Conservation (phyloP, 2,113 vertebrate genomes). For the Bufo bufo region DNA sequence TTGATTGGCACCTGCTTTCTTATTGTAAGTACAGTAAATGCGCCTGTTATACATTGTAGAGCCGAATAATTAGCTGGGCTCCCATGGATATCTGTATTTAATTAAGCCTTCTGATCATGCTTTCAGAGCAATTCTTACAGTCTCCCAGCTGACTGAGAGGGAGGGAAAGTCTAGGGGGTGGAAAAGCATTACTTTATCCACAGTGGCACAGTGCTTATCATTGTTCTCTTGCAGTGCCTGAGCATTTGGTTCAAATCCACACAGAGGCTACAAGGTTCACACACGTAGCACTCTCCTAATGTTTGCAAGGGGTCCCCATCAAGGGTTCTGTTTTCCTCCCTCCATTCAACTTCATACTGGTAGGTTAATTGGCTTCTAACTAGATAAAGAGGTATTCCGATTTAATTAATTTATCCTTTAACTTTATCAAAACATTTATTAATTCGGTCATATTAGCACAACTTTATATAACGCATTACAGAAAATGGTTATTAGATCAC, state of each 20-base stretch:
- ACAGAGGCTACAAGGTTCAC: too few relatives aligned
- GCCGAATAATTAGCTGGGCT: neutral
- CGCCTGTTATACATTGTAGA: neutral
- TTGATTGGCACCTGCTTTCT: constrained; percentile 96
- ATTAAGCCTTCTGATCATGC: constrained; percentile 21
- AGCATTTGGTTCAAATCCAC: neutral
- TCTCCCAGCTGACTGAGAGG: constrained; percentile 6
- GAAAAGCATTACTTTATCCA: constrained; percentile 16
- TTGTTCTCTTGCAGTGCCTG: neutral
- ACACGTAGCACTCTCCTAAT: too few relatives aligned
- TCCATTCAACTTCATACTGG: constrained; percentile 1
- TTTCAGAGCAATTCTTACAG: constrained; percentile 14
- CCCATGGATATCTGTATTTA: constrained; percentile 20
- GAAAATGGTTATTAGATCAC: too few relatives aligned
- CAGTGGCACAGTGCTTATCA: constrained; percentile 4
- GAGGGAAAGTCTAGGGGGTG: constrained; percentile 18
- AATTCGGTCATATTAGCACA: too few relatives aligned
- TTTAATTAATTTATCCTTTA: too few relatives aligned
- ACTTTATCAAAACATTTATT: too few relatives aligned
- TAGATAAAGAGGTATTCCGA: neutral
- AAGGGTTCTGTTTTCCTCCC: neutral
- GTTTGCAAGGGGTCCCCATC: neutral
- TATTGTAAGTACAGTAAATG: constrained; percentile 81
- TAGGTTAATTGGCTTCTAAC: constrained; percentile 26
- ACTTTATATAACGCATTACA: too few relatives aligned